Conservation (phyloP, 2,113 vertebrate genomes). For the Muntiacus reevesi region DNA sequence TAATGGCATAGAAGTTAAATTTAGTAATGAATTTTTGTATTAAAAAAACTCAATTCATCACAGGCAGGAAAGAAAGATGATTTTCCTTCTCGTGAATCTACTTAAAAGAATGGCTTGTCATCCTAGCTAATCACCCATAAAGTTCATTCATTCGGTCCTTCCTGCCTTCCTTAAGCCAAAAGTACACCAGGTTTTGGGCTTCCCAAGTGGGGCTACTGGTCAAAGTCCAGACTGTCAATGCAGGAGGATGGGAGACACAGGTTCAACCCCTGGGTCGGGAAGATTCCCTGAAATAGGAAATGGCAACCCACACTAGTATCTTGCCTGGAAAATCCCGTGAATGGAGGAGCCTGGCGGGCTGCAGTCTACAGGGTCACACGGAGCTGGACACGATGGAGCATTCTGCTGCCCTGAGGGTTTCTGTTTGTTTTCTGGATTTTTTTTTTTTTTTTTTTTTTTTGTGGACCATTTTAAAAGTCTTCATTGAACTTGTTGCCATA, state of each 20-base stretch:
- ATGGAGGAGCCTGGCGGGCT: neutral
- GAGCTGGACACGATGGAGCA: accelerated
- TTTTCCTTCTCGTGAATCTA: neutral
- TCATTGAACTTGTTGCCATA: neutral
- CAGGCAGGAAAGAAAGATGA: neutral
- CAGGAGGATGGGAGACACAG: neutral
- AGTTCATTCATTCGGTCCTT: neutral
- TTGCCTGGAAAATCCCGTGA: neutral
- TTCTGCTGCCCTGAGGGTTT: neutral
- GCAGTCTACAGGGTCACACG: neutral
- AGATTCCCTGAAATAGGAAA: neutral
- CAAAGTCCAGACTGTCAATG: accelerated
- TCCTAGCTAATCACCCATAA: neutral
- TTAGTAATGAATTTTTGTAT: neutral
- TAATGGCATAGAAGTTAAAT: neutral
- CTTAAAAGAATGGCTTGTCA: neutral
- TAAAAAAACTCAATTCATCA: neutral
- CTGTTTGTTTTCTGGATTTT: neutral
- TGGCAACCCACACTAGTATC: neutral
- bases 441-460: neutral
- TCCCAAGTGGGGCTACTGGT: neutral
- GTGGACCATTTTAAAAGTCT: neutral
- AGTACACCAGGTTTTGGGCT: neutral
- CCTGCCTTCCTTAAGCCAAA: neutral
- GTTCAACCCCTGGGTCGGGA: neutral